Evolutionary conservation across 2,888 invertebrate species (phyloP), one percentile per base, ranked within the genome.

Genomic region (Orchestes rusci): DNA sequence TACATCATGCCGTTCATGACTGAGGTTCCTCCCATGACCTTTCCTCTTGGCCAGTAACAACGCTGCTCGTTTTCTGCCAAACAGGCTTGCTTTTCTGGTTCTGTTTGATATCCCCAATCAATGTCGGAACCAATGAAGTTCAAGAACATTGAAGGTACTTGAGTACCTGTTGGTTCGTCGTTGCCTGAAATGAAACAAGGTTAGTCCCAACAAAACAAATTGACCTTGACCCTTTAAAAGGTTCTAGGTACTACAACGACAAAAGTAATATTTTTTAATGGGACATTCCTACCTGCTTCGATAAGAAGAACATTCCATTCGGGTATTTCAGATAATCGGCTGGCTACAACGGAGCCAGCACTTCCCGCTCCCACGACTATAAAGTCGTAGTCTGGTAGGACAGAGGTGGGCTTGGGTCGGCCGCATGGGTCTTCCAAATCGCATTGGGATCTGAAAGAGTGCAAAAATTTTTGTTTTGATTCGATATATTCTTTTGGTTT

Each of bases 1-100:
- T 94, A 94, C 80, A 88, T 92, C 94, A 95, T 95, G 16, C 94
- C 94, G 67, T 95, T 95, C 72, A 94, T 78, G 0, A 90, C 89
- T 12, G 92, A 92, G 1, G 91, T 92, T 1, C 94, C 94, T 4
- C 94, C 94, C 7, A 92, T 69, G 0, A 89, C 88, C 73, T 89
- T 89, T 60, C 89, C 89, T 57, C 89, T 73, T 0, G 89, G 88
- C 89, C 89, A 89, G 63, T 81, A 83, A 64, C 89, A 90, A 53
- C 80, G 76, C 17, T 76, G 72, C 18, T 75, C 80, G 1, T 74
- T 75, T 57, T 85, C 82, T 1, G 78, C 80, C 16, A 89, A 73
- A 56, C 90, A 90, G 1, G 88, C 77, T 5, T 73, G 71, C 41
- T 77, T 75, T 63, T 92, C 91, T 0, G 89, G 84, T 64, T 91